Conservation (phyloP, 1,140 invertebrate genomes). For the Pseudomyrmex cubaensis region DNA sequence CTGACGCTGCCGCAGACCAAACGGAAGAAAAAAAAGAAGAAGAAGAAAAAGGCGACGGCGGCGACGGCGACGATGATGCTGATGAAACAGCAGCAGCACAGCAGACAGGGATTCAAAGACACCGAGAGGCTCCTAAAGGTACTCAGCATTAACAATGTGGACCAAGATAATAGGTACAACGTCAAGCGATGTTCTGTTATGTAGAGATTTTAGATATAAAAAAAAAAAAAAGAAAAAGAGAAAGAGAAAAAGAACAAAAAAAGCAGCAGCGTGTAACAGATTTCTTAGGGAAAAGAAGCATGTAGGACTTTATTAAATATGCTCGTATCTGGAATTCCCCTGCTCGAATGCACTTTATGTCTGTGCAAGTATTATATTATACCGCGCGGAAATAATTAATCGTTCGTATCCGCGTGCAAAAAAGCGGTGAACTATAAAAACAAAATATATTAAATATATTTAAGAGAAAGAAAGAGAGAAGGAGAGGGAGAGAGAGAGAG, state of each 20-base stretch:
- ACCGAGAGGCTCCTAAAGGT: constrained; percentile 83
- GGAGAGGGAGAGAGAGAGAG: constrained; percentile 9
- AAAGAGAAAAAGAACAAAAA: not conserved
- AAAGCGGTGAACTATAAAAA: not conserved
- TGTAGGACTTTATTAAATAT: constrained; percentile 18
- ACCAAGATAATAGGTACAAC: constrained; percentile 84
- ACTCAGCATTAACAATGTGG: constrained; percentile 84
- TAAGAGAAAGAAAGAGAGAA: too few relatives aligned
- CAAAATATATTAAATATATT: not conserved
- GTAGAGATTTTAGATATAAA: constrained; percentile 73
- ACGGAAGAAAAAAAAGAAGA: constrained; percentile 74
- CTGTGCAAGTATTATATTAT: constrained; percentile 1
- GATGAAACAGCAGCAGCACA: constrained; percentile 74
- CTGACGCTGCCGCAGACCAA: constrained; percentile 78
- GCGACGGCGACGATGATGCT: constrained; percentile 72
- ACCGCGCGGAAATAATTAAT: constrained; percentile 32
- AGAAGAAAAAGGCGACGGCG: constrained; percentile 61
- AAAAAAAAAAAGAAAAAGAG: not conserved
- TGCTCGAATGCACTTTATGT: constrained; percentile 32
- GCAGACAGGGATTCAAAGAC: constrained; percentile 80
- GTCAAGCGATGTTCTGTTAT: constrained; percentile 83
- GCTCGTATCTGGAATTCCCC: constrained; percentile 28
- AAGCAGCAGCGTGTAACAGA: constrained; percentile 38
- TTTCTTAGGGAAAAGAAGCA: constrained; percentile 13
- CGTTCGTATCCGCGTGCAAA: constrained; percentile 19